These are phyloP conservation scores for Sesia bembeciformis DNA, from an alignment of 2,888 invertebrate genomes.

Conservation along the genomic window DNA sequence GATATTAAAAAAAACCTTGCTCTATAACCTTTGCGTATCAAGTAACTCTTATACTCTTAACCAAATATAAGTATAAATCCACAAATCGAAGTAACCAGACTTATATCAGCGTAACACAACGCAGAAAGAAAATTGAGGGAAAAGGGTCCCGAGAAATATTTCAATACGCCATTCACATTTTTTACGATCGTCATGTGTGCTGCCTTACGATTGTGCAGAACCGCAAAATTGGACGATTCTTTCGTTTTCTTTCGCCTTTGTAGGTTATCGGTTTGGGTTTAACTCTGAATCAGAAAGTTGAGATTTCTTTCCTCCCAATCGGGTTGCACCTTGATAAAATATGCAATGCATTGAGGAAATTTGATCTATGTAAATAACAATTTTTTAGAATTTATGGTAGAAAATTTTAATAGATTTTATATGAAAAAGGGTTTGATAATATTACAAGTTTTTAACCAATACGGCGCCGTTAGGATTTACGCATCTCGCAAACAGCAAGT, in stretches of 20 bases:
- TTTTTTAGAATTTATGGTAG: no score
- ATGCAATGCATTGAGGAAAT: background rate
- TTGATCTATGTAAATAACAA: no score
- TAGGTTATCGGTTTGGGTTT: background rate
- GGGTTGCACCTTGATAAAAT: background rate
- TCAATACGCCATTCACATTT: slow-evolving; percentile 69
- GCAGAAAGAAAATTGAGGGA: slow-evolving; percentile 50
- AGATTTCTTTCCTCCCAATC: background rate
- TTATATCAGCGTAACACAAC: slow-evolving; percentile 51
- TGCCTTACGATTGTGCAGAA: slow-evolving; percentile 50
- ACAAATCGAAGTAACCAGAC: slow-evolving; percentile 26
- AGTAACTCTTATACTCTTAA: no score
- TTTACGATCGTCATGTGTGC: slow-evolving; percentile 64
- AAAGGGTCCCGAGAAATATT: slow-evolving; percentile 66
- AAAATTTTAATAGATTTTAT: no score
- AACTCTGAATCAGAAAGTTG: background rate
- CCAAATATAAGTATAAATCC: background rate
- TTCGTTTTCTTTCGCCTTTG: background rate
- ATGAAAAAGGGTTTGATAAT: no score
- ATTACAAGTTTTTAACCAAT: no score
- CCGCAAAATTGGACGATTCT: slow-evolving; percentile 51
- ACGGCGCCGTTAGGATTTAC: no score
- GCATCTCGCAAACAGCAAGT: no score
- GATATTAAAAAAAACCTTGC: no score
- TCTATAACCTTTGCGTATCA: no score